A percentile compares a stretch with the other conserved stretches of the same genome.
These are phyloP conservation scores for Orius laevigatus DNA, from an alignment of 1,140 invertebrate species.

Conservation along the genomic window DNA sequence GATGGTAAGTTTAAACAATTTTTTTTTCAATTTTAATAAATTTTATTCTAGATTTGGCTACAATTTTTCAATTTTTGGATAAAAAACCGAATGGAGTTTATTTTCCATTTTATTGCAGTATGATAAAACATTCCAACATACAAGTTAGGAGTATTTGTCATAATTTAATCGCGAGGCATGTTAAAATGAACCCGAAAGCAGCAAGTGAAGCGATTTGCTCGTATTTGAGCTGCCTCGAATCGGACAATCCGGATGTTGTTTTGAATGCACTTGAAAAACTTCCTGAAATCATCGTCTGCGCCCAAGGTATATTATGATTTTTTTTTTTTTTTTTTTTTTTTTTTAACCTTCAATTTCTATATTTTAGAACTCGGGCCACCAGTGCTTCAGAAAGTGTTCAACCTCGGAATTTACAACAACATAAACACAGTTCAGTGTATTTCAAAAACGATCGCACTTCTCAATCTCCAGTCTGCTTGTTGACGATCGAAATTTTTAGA, in stretches of 20 bases:
- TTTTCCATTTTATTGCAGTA: constrained; percentile 29
- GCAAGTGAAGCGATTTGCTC: constrained; percentile 45
- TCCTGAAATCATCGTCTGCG: constrained; percentile 61
- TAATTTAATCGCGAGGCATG: constrained; percentile 40
- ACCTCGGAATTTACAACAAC: constrained; percentile 59
- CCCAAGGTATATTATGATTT: constrained; percentile 51
- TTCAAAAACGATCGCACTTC: constrained; percentile 55
- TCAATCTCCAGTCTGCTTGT: constrained; percentile 68
- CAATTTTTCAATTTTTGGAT: background rate
- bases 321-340: constrained; percentile 3
- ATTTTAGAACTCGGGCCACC: constrained; percentile 58
- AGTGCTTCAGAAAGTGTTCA: constrained; percentile 65
- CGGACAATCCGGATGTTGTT: constrained; percentile 57
- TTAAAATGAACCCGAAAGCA: constrained; percentile 46
- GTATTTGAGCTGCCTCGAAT: constrained; percentile 63
- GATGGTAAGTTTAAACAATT: constrained; percentile 27
- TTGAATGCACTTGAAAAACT: constrained; percentile 63
- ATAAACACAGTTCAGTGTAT: constrained; percentile 63
- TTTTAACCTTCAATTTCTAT: constrained; percentile 16
- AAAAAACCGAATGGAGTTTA: constrained; percentile 15
- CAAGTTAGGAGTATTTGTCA: constrained; percentile 31
- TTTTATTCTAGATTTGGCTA: constrained; percentile 10
- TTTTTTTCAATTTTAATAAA: background rate
- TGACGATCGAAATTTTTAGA: constrained; percentile 1
- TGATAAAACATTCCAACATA: constrained; percentile 30